Percentiles rank a stretch among this genome's conserved stretches.
These are phyloP conservation scores for Cryptus viduatorius DNA, from an alignment of 2,888 invertebrate species.

Conservation along the genomic window DNA sequence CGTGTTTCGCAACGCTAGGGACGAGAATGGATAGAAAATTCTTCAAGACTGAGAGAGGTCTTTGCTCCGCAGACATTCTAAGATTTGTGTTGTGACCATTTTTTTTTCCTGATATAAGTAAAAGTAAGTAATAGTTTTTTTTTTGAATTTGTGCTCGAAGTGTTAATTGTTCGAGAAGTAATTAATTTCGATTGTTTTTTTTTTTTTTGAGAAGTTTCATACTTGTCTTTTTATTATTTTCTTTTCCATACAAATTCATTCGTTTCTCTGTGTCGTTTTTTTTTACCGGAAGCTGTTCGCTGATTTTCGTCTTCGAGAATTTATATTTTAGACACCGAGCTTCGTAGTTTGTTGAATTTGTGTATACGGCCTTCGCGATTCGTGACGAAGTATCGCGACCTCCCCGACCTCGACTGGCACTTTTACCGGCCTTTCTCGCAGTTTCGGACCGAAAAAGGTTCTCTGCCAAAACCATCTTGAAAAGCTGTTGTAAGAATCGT, in stretches of 20 bases:
- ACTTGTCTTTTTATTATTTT: neutral
- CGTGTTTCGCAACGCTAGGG: conserved; percentile 54
- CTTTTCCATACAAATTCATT: neutral
- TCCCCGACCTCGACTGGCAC: conserved; percentile 60
- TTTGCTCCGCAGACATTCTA: conserved; percentile 29
- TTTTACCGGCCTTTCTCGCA: conserved; percentile 47
- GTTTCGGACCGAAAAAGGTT: conserved; percentile 56
- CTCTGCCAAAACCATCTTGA: conserved; percentile 69
- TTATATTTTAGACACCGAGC: neutral
- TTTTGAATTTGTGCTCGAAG: neutral
- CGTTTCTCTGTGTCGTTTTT: neutral
- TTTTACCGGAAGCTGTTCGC: conserved; percentile 10
- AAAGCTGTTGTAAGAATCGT: conserved; percentile 62
- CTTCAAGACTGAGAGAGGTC: conserved; percentile 38
- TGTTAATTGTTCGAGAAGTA: neutral
- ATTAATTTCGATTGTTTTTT: neutral
- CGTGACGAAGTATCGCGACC: conserved; percentile 63
- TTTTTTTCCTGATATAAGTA: neutral
- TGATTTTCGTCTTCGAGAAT: neutral
- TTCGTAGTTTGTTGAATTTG: conserved; percentile 20
- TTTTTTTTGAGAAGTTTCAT: neutral
- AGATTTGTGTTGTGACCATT: conserved; percentile 1
- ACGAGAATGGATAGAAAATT: conserved; percentile 41
- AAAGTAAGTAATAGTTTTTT: no score
- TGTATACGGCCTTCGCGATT: conserved; percentile 28